Evolutionary conservation across 2,888 invertebrate species (phyloP), one percentile per base, ranked within the genome.

Genomic region (Bursaphelenchus okinawaensis): DNA sequence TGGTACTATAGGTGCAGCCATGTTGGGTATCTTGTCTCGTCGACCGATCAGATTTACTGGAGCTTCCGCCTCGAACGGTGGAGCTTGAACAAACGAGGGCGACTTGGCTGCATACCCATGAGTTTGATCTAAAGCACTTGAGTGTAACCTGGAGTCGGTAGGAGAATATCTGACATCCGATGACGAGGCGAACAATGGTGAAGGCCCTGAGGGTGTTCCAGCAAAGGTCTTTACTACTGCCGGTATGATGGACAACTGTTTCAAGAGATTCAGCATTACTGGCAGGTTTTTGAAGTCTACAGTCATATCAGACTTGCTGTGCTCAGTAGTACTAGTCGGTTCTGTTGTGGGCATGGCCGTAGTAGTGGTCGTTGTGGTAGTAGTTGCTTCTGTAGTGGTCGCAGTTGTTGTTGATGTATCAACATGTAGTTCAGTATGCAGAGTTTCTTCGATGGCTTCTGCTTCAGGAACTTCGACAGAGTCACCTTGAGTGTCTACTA

Each of bases 211-310:
- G 7, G 60, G 29, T 7, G 64, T 51, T 1, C 40, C 26, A n/a
- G 64, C 24, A 19, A 64, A 40, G 1, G 64, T 66, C 20, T 50
- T 31, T 7, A 64, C 63, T 19, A 64, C 64, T 12, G 64, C 64
- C 19, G 64, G 64, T 20, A 64, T 64, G 22, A 64, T n/a, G n/a
- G 64, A 24, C 65, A 64, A 40, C 29, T 64, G 63, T 65, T 64
- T 64, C 19, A 64, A 24, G 16, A 64, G 24, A 23, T 24, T 22
- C 19, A 64, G 40, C 20, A 64, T n/a, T n/a, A 31, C 63, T 27
- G 64, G 64, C 23, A 64, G 51, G 24, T 50, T 64, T n/a, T 51
- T 27, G 3, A 64, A 29, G 9, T 64, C 63, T 12, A 63, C 27
- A 19, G 62, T 63, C 27, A 59, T 50, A 24, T 59, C 60, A 12